Conservation (phyloP, 2,113 vertebrate genomes). For the Hypanus sabinus region DNA sequence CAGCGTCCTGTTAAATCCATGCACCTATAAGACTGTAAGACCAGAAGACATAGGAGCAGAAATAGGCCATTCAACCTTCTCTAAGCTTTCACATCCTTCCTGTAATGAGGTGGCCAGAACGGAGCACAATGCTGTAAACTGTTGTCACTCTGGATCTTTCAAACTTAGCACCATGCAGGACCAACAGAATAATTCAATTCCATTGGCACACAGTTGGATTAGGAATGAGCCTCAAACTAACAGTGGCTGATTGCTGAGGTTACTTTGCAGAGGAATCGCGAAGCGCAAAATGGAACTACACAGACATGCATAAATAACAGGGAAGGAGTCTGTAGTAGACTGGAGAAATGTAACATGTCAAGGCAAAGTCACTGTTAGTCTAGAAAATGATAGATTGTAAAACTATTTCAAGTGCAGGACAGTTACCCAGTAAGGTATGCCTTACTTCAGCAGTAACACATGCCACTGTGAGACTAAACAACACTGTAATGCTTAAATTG, state of each 20-base stretch:
- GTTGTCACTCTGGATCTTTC: background rate
- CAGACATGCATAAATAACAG: background rate
- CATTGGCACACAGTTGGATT: background rate
- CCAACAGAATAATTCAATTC: background rate
- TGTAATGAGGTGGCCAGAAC: too few species aligned
- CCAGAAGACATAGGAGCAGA: too few species aligned
- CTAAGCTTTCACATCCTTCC: too few species aligned
- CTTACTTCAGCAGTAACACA: background rate
- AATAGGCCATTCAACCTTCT: too few species aligned
- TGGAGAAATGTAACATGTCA: slow-evolving; percentile 4
- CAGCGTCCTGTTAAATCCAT: too few species aligned
- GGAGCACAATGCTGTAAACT: background rate
- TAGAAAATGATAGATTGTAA: background rate
- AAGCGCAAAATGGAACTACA: background rate
- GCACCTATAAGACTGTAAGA: too few species aligned
- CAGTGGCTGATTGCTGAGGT: background rate
- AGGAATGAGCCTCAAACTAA: background rate
- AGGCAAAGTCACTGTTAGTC: slow-evolving; percentile 21
- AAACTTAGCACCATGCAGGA: background rate
- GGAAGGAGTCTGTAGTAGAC: background rate
- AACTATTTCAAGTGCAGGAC: background rate
- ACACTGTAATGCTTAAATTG: background rate
- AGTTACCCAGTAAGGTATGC: background rate
- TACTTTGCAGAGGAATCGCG: background rate
- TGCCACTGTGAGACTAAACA: slow-evolving; percentile 27